These are phyloP conservation scores for Cephalopterus ornatus DNA, from an alignment of 2,113 vertebrate genomes.

Conservation along the genomic window DNA sequence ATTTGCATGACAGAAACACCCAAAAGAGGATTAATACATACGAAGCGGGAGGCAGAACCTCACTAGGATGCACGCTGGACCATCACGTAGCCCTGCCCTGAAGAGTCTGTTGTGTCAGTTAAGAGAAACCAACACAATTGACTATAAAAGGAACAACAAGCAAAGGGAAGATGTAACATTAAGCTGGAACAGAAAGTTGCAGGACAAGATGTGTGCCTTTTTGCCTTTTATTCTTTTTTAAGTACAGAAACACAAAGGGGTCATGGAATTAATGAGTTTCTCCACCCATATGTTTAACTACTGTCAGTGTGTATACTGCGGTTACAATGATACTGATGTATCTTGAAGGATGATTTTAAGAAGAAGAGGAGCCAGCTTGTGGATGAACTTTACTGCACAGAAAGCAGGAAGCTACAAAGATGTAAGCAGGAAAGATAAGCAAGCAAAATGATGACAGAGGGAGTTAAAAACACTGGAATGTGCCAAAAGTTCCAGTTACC, in stretches of 20 bases:
- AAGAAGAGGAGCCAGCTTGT: background rate
- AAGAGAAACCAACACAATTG: background rate
- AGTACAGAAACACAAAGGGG: background rate
- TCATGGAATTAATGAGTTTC: constrained; percentile 5
- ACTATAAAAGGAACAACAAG: background rate
- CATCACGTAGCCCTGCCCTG: background rate
- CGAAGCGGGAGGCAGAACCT: background rate
- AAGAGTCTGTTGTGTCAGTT: background rate
- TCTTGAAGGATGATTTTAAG: background rate
- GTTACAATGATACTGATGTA: background rate
- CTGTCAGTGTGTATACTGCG: background rate
- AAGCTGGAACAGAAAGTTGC: constrained; percentile 40
- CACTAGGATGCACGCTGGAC: background rate
- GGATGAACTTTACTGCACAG: background rate
- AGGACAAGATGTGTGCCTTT: background rate
- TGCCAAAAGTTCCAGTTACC: background rate
- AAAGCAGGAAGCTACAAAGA: constrained; percentile 41
- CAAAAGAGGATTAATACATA: background rate
- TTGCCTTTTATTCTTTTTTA: background rate
- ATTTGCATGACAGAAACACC: background rate
- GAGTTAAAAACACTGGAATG: background rate
- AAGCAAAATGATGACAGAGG: background rate
- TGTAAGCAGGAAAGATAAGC: constrained; percentile 17
- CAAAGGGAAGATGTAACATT: background rate
- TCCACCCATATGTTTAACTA: background rate